Base-by-base conservation (phyloP, 2,888 invertebrate species). In the Colostygia pectinataria region DNA sequence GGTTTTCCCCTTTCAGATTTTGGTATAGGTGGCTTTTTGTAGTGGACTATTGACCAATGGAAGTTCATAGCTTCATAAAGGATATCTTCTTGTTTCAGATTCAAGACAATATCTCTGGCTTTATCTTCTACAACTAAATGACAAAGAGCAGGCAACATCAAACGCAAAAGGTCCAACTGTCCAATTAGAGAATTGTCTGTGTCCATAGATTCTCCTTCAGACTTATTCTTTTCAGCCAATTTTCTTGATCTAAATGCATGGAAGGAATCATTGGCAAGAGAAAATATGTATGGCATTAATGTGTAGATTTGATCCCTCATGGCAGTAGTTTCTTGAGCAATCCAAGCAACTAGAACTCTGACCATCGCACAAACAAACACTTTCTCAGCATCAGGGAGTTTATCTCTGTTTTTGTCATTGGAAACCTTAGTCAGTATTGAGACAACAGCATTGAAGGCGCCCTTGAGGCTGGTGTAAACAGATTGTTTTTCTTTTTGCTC, bases 401-500 rank as follows among this genome's bases (percentile, higher is more conserved):
- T 91, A 54, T 95, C 94, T 65, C 92, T 93, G 73, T 93, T 93
- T 71, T 95, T 95, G 65, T 95, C 95, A 71, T 93, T 93, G 2
- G 94, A 93, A 1, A 96, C 92, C 65, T 95, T 93, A 1, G 92
- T 92, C 7, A 97, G 75, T 40, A 96, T 91, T 15, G 93, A 93
- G 41, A 97, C 92, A 31, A 97, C 93, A 45, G 96, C 96, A 57
- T 95, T 93, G 71, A 97, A 97, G 2, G 97, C 96, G 37, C 96
- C 97, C 76, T 97, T 97, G 1, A 98, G 86, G 4, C 97, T 96
- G 0, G 96, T 96, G 70, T 98, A 97, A 0, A 98, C 91, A 29
- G 97, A 96, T 74, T 97, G 96, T 66, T 97, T 96, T 73, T 98
- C 98, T 74, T 96, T 97, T 65, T 96, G 95, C 65, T 97, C 97